Conservation (phyloP, 92 coral and sea anemone genomes). For the Porites divaricata region DNA sequence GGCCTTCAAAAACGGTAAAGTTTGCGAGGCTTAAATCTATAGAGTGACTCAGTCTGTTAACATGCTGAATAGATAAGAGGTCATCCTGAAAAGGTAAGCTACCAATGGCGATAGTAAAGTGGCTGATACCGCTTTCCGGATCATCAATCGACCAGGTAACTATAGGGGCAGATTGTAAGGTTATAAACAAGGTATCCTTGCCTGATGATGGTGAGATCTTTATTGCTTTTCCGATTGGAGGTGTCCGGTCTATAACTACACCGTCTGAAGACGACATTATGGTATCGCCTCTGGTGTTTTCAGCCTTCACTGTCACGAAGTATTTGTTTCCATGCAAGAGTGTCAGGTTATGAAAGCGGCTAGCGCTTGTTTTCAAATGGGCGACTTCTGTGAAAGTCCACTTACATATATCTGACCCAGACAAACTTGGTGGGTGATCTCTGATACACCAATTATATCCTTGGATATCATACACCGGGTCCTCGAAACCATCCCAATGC, state of each 20-base stretch:
- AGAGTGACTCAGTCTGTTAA: constrained; percentile 62
- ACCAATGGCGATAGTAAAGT: constrained; percentile 70
- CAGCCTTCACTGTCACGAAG: constrained; percentile 75
- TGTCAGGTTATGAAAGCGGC: constrained; percentile 80
- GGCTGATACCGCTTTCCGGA: constrained; percentile 73
- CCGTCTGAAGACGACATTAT: constrained; percentile 87
- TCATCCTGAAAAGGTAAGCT: constrained; percentile 74
- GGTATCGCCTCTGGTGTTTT: constrained; percentile 69
- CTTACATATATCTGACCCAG: constrained; percentile 43
- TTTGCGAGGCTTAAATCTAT: constrained; percentile 74
- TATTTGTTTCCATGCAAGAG: constrained; percentile 80
- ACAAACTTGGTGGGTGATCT: constrained; percentile 33
- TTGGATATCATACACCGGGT: constrained; percentile 70
- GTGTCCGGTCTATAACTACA: constrained; percentile 83
- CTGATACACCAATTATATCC: constrained; percentile 83
- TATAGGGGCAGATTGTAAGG: constrained; percentile 74
- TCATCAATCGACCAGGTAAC: constrained; percentile 83
- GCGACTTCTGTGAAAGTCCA: constrained; percentile 63
- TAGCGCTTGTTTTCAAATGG: constrained; percentile 52
- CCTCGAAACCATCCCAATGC: constrained; percentile 84
- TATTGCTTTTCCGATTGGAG: constrained; percentile 65
- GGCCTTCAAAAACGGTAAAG: constrained; percentile 69
- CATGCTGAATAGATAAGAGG: constrained; percentile 39
- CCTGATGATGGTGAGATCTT: constrained; percentile 76
- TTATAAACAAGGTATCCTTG: constrained; percentile 65